phyloP scores from a whole-genome alignment of 2,797 vertebrate genomes.

The Eptatretus atami region DNA sequence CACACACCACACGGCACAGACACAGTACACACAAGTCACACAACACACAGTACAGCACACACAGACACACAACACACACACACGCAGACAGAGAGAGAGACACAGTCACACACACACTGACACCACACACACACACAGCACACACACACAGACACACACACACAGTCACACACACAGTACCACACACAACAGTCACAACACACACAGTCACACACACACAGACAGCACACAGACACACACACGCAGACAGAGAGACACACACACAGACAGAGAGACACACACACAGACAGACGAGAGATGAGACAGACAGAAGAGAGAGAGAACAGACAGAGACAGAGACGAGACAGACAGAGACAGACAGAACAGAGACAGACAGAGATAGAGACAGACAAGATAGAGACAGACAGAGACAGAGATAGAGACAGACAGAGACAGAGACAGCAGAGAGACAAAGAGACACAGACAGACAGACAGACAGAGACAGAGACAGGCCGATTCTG shows the following conservation, averaged over 20 bases:
- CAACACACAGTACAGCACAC: neutral
- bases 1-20: neutral
- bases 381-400: neutral
- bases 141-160: neutral
- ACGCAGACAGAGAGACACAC: neutral
- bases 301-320: neutral
- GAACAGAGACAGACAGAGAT: neutral
- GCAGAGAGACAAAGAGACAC: neutral
- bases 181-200: neutral
- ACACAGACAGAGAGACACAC: neutral
- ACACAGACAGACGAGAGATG: neutral
- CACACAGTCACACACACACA: neutral
- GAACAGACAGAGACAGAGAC: neutral
- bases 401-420: no score
- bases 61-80: neutral
- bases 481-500: neutral
- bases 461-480: neutral
- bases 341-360: neutral
- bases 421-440: neutral
- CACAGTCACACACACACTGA: neutral
- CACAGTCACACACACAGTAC: neutral
- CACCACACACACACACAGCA: neutral
- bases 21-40: neutral
- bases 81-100: no score
- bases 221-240: neutral